Percentiles rank a stretch among this genome's conserved stretches.
Evolutionary conservation across 2,797 vertebrate species (phyloP).

Genomic region (Nasua narica): DNA sequence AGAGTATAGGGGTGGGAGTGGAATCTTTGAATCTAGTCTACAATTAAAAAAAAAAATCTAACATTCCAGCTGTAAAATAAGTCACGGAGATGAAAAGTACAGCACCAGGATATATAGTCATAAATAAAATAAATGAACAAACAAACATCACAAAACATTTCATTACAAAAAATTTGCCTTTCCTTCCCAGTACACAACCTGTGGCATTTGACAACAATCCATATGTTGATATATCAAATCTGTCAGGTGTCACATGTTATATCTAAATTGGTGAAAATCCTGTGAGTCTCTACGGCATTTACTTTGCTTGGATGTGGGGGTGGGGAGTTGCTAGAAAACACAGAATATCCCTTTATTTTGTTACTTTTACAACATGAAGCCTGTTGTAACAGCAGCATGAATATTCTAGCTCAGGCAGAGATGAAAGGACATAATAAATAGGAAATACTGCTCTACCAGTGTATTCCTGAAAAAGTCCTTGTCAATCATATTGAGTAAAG

Average conservation of each 20-base stretch:
- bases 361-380: constrained; percentile 70
- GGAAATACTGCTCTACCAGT: constrained; percentile 68
- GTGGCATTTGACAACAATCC: constrained; percentile 43
- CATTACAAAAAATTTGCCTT: background rate
- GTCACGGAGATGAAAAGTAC: background rate
- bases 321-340: constrained; percentile 72
- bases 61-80: background rate
- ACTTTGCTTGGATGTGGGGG: constrained; percentile 63
- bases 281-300: constrained; percentile 65
- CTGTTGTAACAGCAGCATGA: constrained; percentile 79
- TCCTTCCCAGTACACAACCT: background rate
- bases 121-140: background rate
- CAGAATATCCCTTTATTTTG: constrained; percentile 27
- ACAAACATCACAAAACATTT: background rate
- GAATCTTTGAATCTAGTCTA: background rate
- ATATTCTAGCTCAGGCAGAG: constrained; percentile 81
- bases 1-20: background rate
- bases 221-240: constrained; percentile 68
- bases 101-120: background rate
- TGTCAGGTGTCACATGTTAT: constrained; percentile 78
- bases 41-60: background rate
- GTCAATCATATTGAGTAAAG: constrained; percentile 74
- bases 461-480: constrained; percentile 76
- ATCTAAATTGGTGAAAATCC: constrained; percentile 76
- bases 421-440: constrained; percentile 80